Conservation (phyloP, 2,113 vertebrate species). For the Pachypanchax playfairii region DNA sequence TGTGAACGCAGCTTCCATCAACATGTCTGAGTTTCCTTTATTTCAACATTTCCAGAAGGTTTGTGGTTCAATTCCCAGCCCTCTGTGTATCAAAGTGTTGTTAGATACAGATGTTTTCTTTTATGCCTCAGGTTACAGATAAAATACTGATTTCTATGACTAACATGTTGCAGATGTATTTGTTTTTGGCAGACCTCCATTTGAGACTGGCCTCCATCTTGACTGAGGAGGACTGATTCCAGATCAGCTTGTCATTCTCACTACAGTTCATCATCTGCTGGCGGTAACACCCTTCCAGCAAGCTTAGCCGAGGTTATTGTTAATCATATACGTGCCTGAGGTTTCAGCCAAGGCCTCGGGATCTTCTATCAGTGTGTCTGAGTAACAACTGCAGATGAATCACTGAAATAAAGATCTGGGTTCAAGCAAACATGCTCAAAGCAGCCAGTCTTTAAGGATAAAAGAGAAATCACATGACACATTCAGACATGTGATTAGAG, state of each 20-base stretch:
- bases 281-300: conserved; percentile 9
- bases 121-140: too few relatives aligned
- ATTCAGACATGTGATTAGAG: not conserved
- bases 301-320: conserved; percentile 43
- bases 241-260: conserved; percentile 47
- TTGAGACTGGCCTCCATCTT: conserved; percentile 55
- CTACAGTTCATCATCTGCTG: conserved; percentile 33
- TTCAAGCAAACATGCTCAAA: conserved; percentile 1
- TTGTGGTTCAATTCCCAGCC: too few relatives aligned
- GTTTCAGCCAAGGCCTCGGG: conserved; percentile 2
- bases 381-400: conserved; percentile 3
- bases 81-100: too few relatives aligned
- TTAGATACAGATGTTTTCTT: too few relatives aligned
- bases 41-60: too few relatives aligned
- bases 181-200: conserved; percentile 50
- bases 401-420: conserved; percentile 6
- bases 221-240: conserved; percentile 54
- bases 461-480: conserved; percentile 4
- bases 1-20: too few relatives aligned
- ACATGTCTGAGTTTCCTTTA: too few relatives aligned
- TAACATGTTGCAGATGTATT: conserved; percentile 23
- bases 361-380: not conserved
- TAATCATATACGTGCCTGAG: conserved; percentile 44
- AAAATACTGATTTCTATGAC: too few relatives aligned
- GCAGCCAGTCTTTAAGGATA: not conserved